Evolutionary conservation across 2,113 vertebrate species (phyloP).

Genomic region (Balaenoptera acutorostrata): DNA sequence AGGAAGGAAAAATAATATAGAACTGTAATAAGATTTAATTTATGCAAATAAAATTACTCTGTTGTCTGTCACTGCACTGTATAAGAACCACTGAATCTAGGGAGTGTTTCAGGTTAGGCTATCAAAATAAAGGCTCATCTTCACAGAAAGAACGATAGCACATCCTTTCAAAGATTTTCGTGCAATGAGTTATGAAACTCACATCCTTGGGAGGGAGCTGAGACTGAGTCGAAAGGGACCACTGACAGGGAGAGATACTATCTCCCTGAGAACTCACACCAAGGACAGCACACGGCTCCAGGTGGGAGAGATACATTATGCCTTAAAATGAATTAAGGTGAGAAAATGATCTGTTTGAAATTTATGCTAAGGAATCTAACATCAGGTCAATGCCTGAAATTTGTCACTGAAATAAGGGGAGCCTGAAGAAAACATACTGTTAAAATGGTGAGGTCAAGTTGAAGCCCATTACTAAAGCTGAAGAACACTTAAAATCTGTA

Average conservation of each 20-base stretch:
- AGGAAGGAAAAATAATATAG: not conserved
- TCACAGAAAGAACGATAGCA: not conserved
- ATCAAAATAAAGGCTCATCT: not conserved
- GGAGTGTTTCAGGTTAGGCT: not conserved
- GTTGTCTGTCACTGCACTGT: too few relatives aligned
- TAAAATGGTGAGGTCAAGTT: not conserved
- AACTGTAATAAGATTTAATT: not conserved
- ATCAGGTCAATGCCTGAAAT: not conserved
- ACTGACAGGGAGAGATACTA: fast-evolving
- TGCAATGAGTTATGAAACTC: too few relatives aligned
- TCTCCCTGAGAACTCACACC: not conserved
- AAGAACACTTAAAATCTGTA: not conserved
- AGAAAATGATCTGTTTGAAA: not conserved
- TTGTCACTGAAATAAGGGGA: not conserved
- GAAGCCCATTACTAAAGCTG: not conserved
- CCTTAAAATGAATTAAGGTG: not conserved
- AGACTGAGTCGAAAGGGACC: not conserved
- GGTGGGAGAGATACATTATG: not conserved
- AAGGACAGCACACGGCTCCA: not conserved
- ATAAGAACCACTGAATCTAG: not conserved
- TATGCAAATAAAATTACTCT: not conserved
- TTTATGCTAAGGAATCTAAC: not conserved
- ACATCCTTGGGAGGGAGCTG: not conserved
- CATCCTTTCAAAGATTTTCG: not conserved
- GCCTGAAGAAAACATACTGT: not conserved